Evolutionary conservation across 2,888 invertebrate species (phyloP), one percentile per base, ranked within the genome.

Genomic region (Dolomedes plantarius): DNA sequence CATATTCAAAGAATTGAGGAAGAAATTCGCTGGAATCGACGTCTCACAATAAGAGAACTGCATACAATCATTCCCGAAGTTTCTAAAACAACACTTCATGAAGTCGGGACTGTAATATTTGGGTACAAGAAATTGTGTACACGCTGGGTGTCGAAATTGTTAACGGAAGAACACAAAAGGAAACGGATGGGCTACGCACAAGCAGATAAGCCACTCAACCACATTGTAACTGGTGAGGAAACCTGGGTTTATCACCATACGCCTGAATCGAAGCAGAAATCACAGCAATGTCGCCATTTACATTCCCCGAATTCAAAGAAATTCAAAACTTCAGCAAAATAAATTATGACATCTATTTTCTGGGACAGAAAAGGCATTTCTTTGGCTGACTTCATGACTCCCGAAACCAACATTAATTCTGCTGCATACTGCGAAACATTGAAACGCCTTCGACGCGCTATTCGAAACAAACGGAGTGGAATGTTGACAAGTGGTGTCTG

Each of bases 111-210:
- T 56, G 56, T 56, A 6, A 56, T 11, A 11, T 56, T 73, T 56
- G 56, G 31, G 28, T 27, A 71, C 46, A 39, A 46, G 28, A 41
- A 71, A 71, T 41, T 41, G 71, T 71, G 46, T 28, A 62, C 23
- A 56, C 73, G 50, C 73, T 73, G 73, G 50, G 73, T 50, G 50
- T 50, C 50, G 16, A 73, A 50, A 73, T 73, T 50, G 73, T 73
- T 73, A 29, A 73, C 28, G 32, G 73, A 23, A n/a, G 27, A 73
- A 73, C 29, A 73, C 28, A 50, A 73, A 50, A 50, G 28, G 9
- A 73, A 73, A 50, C 28, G 28, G 56, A 29, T 28, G 50, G 73
- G 50, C 50, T 73, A 46, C 29, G 11, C 50, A 56, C 50, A 73
- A 29, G 50, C 28, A 73, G 73, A 73, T 46, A 73, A 73, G 50